Base-by-base conservation (phyloP, 1,140 invertebrate species). In the Druon quercuslanigerum region DNA sequence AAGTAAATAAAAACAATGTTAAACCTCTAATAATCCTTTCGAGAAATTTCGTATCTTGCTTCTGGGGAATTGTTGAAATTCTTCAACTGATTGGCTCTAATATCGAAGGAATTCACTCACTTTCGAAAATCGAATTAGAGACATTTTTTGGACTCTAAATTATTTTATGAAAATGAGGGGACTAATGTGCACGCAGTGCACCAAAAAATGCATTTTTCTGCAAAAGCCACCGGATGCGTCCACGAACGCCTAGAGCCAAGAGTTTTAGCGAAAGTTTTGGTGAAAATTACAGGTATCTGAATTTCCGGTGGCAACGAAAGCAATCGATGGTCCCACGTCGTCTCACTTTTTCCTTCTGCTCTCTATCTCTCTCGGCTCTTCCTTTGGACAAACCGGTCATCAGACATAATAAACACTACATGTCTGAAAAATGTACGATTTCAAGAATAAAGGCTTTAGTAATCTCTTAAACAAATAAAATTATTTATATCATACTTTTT, bases 241-340 rank as follows among this genome's bases (percentile, higher is more conserved):
- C 60, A 66, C 81, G 75, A 79, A 57, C 78, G 78, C 81, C 76
- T 83, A 16, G 72, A 83, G 78, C 78, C 76, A 76, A 75, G 81
- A 73, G 78, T 73, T 81, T 85, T 84, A 83, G 84, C 85, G 84
- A 88, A 89, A 87, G 84, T 88, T 83, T 81, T 70, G 77, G 78
- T 87, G 84, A 81, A 88, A 88, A 88, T 88, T 87, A 87, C 79
- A 84, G 83, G 81, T 84, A 79, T 77, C 76, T 75, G 76, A 72
- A 86, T 84, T 87, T 88, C 88, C 87, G 87, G 83, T 82, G 82
- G 81, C 74, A 86, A 78, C 87, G 88, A 86, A 89, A 89, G 77
- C 81, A 80, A 79, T 84, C 82, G 81, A 79, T 77, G 78, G 78
- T 78, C 73, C 57, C 56, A 60, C 56, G 56, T 60, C 56, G 20